Base-by-base conservation (phyloP, 2,888 invertebrate species). In the Drosophila multiciliata region DNA sequence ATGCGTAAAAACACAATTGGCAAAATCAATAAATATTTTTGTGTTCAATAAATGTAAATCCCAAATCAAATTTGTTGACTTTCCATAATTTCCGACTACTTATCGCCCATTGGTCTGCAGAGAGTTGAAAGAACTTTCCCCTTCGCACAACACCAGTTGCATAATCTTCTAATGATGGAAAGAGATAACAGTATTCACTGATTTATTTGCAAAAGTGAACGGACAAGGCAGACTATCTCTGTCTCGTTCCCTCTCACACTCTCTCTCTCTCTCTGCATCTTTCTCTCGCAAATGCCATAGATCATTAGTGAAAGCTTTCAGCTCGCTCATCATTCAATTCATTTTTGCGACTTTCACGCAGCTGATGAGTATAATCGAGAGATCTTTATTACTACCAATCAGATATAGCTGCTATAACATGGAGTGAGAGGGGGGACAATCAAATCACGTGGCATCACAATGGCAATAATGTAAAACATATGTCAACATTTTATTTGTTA, bases 401-500 rank as follows among this genome's bases (percentile, higher is more conserved):
- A 57, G 29, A 57, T 52, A 57, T 60, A 36, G 40, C 49, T 49
- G 35, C 23, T 23, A 62, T 23, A 42, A 32, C 32, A 26, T 4
- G 4, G 17, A 4, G 15, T 2, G n/a, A 15, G 20, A 36, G n/a
- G 29, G n/a, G 0, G 12, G 42, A 45, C 57, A 57, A 58, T 60
- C 40, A 65, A 65, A 73, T 72, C 74, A 64, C 68, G 69, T 68
- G 63, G 69, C 60, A 55, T 70, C 62, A 81, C 84, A 89, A 89
- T 82, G 72, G 65, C 72, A 70, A 81, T 76, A 88, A 90, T 85
- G 78, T 83, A 86, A 82, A 90, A 84, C 83, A 91, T 84, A 91
- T 91, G 91, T 91, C 91, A 91, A 90, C 91, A 85, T 86, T 89
- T 87, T 84, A 81, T 90, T 91, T 91, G 88, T 91, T 91, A 91